Conservation (phyloP, 2,113 vertebrate genomes). For the Sigmodon hispidus region DNA sequence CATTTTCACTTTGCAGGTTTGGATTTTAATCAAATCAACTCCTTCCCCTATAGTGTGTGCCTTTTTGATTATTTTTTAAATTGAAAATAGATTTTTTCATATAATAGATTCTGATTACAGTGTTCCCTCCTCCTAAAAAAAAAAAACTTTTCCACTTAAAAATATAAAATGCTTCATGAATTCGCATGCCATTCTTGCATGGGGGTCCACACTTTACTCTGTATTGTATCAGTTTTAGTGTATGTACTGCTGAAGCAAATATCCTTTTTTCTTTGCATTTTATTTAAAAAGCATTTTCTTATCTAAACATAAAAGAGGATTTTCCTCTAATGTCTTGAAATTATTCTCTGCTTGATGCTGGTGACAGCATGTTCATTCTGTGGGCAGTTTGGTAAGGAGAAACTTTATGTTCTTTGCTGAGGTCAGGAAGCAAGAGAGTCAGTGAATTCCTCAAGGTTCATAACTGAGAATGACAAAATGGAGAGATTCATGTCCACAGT, state of each 20-base stretch:
- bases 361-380: background rate
- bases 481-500: rapidly evolving
- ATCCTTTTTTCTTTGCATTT: background rate
- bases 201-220: background rate
- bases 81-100: background rate
- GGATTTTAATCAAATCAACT: background rate
- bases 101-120: background rate
- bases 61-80: background rate
- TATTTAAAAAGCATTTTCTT: background rate
- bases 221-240: background rate
- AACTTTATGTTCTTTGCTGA: background rate
- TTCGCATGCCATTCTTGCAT: too few species aligned
- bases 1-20: background rate
- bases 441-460: rapidly evolving
- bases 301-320: background rate
- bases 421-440: background rate
- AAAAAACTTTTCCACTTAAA: background rate
- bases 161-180: background rate
- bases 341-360: background rate
- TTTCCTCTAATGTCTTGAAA: background rate
- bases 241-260: background rate
- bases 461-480: background rate
- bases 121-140: background rate
- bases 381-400: background rate
- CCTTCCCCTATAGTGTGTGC: background rate